Evolutionary conservation across 1,140 invertebrate genomes (phyloP).

Genomic region (Aphelinus atriplicis): DNA sequence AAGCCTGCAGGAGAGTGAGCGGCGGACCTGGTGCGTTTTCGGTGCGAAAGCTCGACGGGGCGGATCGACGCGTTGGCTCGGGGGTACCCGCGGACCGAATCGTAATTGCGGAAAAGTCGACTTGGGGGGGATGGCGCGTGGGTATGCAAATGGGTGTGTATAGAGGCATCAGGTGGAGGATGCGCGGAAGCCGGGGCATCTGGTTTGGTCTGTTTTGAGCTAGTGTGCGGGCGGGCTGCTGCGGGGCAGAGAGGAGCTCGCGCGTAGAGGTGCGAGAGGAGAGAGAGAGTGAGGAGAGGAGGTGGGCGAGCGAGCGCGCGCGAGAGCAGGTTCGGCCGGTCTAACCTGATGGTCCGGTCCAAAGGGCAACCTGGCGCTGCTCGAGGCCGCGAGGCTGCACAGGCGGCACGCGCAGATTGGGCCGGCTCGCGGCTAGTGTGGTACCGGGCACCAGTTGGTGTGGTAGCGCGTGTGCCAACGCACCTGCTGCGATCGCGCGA

Average conservation of each 20-base stretch:
- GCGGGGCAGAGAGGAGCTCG: background rate
- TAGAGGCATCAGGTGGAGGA: no score
- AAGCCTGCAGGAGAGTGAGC: no score
- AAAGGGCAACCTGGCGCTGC: slow-evolving; percentile 37
- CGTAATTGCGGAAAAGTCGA: no score
- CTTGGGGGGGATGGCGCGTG: background rate
- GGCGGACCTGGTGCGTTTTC: no score
- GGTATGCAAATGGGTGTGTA: background rate
- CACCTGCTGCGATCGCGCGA: background rate
- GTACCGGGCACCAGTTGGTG: background rate
- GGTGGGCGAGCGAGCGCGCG: slow-evolving; percentile 39
- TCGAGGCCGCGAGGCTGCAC: background rate
- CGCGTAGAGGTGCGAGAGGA: slow-evolving; percentile 53
- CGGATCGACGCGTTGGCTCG: no score
- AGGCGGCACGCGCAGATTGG: background rate
- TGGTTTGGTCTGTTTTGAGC: slow-evolving; percentile 29
- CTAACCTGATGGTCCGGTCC: slow-evolving; percentile 63
- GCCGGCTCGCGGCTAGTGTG: no score
- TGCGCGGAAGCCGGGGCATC: no score
- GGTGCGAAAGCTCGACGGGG: no score
- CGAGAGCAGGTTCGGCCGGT: slow-evolving; percentile 66
- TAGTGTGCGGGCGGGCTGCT: slow-evolving; percentile 19
- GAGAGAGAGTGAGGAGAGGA: slow-evolving; percentile 56
- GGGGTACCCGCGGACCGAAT: no score
- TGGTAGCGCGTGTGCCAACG: background rate